phyloP scores from a whole-genome alignment of 2,797 vertebrate species.

The Apogon talboti region DNA sequence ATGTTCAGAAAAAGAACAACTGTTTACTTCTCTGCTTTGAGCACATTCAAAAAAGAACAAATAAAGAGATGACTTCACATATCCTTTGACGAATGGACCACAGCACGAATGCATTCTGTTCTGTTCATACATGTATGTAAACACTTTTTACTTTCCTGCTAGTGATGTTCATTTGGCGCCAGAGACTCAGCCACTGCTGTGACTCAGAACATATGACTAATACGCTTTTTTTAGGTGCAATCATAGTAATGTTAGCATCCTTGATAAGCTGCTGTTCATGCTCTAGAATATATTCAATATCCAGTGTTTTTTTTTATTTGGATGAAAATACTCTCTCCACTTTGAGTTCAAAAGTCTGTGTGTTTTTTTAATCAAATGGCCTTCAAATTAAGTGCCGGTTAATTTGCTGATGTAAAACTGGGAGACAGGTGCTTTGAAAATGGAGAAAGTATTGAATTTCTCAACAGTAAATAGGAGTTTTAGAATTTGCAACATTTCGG shows the following conservation, averaged over 20 bases:
- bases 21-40: constrained; percentile 74
- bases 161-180: too few relatives aligned
- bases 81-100: constrained; percentile 22
- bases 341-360: too few relatives aligned
- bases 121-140: not conserved
- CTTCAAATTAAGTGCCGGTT: not conserved
- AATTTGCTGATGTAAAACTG: too few relatives aligned
- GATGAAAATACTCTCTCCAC: too few relatives aligned
- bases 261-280: not conserved
- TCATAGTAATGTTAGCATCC: not conserved
- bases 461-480: too few relatives aligned
- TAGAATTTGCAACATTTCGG: too few relatives aligned
- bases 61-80: constrained; percentile 68
- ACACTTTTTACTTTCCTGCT: constrained; percentile 3
- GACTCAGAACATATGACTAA: constrained; percentile 22
- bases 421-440: too few relatives aligned
- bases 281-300: too few relatives aligned
- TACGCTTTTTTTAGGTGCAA: not conserved
- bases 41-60: constrained; percentile 73
- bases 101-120: constrained; percentile 28
- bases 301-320: too few relatives aligned
- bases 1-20: constrained; percentile 55
- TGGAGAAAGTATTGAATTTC: too few relatives aligned
- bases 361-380: not conserved
- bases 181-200: not conserved